phyloP scores from a whole-genome alignment of 2,113 vertebrate species.

The Elanoides forficatus region DNA sequence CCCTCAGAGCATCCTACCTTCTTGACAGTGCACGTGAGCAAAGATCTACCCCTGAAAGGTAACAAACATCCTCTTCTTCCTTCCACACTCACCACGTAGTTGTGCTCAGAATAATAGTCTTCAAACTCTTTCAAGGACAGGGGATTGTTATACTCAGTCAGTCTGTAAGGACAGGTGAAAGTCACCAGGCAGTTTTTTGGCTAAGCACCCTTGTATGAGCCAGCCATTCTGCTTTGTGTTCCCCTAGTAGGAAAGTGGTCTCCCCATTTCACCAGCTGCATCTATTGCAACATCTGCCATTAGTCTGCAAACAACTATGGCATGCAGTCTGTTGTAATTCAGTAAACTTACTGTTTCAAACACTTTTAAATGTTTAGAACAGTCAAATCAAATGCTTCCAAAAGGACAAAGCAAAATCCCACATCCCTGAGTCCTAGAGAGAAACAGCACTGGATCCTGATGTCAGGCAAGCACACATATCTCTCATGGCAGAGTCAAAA shows the following conservation, averaged over 20 bases:
- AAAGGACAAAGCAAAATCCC: not conserved
- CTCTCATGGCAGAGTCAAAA: not conserved
- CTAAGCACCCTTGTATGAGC: not conserved
- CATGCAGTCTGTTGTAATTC: not conserved
- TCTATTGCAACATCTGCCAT: not conserved
- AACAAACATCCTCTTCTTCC: not conserved
- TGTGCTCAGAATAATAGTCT: not conserved
- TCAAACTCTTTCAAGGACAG: not conserved
- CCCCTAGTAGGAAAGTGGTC: accelerated
- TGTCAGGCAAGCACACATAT: not conserved
- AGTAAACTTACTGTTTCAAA: not conserved
- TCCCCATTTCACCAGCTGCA: not conserved
- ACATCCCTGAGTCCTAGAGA: not conserved
- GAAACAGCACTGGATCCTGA: not conserved
- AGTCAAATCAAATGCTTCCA: not conserved
- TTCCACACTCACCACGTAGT: not conserved
- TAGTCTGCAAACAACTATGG: not conserved
- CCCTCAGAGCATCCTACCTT: not conserved
- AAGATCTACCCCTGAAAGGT: not conserved
- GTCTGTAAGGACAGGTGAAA: not conserved
- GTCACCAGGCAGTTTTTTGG: not conserved
- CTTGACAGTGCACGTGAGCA: accelerated
- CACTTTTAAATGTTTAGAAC: not conserved
- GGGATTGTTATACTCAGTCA: not conserved
- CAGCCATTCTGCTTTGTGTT: not conserved